phyloP scores from a whole-genome alignment of 2,888 invertebrate species.

The Drosophila quinaria region DNA sequence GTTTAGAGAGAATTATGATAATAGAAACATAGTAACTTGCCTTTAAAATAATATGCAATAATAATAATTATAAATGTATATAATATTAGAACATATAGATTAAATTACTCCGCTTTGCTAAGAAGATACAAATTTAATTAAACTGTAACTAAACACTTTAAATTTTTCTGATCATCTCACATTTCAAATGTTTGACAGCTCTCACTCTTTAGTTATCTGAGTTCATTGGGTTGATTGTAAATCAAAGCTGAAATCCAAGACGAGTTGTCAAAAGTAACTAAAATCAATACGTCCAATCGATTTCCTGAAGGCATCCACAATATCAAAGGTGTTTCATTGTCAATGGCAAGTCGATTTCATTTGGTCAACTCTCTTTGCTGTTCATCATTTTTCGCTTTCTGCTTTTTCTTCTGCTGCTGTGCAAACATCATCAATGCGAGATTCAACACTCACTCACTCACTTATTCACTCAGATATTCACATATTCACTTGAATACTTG shows the following conservation, averaged over 20 bases:
- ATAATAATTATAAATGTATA: no score
- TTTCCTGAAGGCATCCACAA: constrained; percentile 1
- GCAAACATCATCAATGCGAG: constrained; percentile 13
- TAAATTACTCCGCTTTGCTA: no score
- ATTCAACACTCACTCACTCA: constrained; percentile 23
- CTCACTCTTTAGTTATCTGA: background rate
- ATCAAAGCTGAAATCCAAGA: constrained; percentile 1
- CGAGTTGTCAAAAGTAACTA: background rate
- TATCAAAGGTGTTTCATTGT: constrained; percentile 28
- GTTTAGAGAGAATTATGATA: no score
- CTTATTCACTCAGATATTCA: background rate
- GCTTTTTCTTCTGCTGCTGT: background rate
- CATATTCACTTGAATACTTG: constrained; percentile 8
- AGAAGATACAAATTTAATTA: background rate
- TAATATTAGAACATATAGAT: no score
- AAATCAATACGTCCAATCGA: background rate
- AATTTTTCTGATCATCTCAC: background rate
- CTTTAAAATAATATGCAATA: no score
- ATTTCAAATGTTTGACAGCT: background rate
- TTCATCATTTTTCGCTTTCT: constrained; percentile 17
- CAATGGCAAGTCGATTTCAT: constrained; percentile 14
- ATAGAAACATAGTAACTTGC: no score
- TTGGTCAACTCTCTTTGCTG: constrained; percentile 18
- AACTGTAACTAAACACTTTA: constrained; percentile 1
- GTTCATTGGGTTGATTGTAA: background rate